phyloP scores from a whole-genome alignment of 2,888 invertebrate species.

The Aphodius sticticus region DNA sequence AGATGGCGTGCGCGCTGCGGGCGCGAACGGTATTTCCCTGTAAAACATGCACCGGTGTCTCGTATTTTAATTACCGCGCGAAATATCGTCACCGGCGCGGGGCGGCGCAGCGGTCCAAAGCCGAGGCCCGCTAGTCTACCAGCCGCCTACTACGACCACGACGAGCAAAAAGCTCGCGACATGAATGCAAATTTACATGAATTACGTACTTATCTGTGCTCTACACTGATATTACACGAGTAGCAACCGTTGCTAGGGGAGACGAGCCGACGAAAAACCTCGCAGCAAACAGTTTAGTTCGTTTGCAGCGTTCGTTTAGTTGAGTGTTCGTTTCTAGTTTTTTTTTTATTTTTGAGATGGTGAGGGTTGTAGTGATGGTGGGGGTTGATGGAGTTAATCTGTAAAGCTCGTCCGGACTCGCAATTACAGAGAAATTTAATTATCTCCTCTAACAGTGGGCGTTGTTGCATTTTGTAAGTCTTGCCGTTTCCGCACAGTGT shows the following conservation, averaged over 20 bases:
- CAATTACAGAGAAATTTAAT: background rate
- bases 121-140: background rate
- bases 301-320: conserved; percentile 4
- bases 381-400: background rate
- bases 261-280: background rate
- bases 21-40: background rate
- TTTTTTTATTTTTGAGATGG: background rate
- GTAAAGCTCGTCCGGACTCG: background rate
- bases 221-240: background rate
- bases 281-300: background rate
- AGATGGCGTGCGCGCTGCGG: conserved; percentile 4
- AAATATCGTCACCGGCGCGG: background rate
- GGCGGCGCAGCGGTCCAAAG: background rate
- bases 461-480: background rate
- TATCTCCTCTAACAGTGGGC: background rate
- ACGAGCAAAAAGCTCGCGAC: background rate
- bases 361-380: background rate
- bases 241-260: background rate
- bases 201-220: conserved; percentile 4
- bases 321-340: background rate
- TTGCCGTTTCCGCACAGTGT: background rate
- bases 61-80: background rate
- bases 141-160: background rate
- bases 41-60: conserved; percentile 4
- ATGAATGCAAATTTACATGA: conserved; percentile 4